Percentiles rank a stretch among this genome's conserved stretches.
phyloP scores from a whole-genome alignment of 2,113 vertebrate genomes.

The Pseudorasbora parva region DNA sequence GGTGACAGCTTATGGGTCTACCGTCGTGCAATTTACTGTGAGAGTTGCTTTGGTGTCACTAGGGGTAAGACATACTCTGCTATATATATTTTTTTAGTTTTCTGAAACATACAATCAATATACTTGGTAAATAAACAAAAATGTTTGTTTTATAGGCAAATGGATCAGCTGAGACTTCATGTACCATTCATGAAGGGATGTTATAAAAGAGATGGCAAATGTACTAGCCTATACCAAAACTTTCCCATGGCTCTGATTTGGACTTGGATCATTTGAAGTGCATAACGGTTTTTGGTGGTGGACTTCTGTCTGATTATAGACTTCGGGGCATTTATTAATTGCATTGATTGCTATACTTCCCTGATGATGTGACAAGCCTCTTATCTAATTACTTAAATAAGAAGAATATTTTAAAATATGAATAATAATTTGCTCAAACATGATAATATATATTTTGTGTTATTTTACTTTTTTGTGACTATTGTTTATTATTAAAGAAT shows the following conservation, averaged over 20 bases:
- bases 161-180: constrained; percentile 68
- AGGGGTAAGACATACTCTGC: constrained; percentile 79
- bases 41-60: constrained; percentile 86
- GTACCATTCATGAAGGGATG: neutral
- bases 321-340: neutral
- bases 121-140: neutral
- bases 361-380: neutral
- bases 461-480: neutral
- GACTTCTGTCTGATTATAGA: neutral
- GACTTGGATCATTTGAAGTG: neutral
- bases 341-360: neutral
- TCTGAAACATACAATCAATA: neutral
- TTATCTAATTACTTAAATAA: neutral
- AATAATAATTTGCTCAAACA: neutral
- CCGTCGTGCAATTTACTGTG: constrained; percentile 86
- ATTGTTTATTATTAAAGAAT: neutral
- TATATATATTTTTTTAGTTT: neutral
- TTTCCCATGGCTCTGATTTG: neutral
- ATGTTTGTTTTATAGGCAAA: constrained; percentile 68
- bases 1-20: constrained; percentile 97
- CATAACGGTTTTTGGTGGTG: constrained; percentile 15
- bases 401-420: neutral
- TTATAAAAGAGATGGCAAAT: neutral
- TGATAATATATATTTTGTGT: neutral
- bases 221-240: neutral